Percentiles rank a stretch among this genome's conserved stretches.
phyloP scores from a whole-genome alignment of 2,888 invertebrate genomes.

The Lymantria dispar region DNA sequence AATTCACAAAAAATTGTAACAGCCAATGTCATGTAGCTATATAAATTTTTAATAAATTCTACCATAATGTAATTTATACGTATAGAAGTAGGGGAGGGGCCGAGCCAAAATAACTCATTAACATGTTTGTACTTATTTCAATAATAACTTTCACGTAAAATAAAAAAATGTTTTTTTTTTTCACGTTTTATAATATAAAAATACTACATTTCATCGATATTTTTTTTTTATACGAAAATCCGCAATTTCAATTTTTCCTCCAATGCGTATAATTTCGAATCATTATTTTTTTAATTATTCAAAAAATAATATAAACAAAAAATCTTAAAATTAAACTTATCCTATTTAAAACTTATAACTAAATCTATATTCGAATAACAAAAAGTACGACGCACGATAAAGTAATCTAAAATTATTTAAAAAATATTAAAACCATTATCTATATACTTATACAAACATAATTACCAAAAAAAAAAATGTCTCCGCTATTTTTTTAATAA shows the following conservation, averaged over 20 bases:
- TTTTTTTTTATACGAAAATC: conserved; percentile 62
- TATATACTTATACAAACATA: conserved; percentile 1
- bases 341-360: conserved; percentile 37
- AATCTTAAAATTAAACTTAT: conserved; percentile 40
- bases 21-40: conserved; percentile 41
- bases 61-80: conserved; percentile 57
- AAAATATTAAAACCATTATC: conserved; percentile 16
- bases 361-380: conserved; percentile 42
- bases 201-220: conserved; percentile 66
- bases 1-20: conserved; percentile 55
- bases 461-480: background rate
- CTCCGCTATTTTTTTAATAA: conserved; percentile 5
- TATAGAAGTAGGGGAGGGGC: conserved; percentile 65
- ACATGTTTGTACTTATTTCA: conserved; percentile 73
- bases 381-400: conserved; percentile 49
- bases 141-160: conserved; percentile 55
- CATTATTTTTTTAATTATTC: conserved; percentile 39
- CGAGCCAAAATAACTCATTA: conserved; percentile 60
- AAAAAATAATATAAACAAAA: conserved; percentile 35
- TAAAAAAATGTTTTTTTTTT: conserved; percentile 46
- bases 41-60: conserved; percentile 49
- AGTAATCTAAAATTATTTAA: conserved; percentile 24
- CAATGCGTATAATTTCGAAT: conserved; percentile 49
- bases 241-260: conserved; percentile 56
- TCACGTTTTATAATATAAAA: conserved; percentile 66